phyloP scores from a whole-genome alignment of 64 coral and sea anemone species.

The Astreopora myriophthalma region DNA sequence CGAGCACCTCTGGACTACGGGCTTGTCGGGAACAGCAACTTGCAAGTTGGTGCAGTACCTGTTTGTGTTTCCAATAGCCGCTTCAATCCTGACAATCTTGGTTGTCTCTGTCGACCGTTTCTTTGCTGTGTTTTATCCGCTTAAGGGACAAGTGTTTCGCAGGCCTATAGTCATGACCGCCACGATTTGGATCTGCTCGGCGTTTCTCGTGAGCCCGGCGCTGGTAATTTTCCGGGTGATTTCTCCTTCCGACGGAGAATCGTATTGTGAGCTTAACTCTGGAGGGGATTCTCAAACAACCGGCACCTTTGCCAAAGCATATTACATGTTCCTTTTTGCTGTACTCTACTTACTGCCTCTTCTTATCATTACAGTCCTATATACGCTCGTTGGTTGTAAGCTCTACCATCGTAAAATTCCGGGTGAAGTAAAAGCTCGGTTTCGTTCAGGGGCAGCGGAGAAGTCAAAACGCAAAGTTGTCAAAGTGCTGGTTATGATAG shows the following conservation, averaged over 20 bases:
- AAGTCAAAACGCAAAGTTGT: slow-evolving; percentile 56
- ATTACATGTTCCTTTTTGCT: slow-evolving; percentile 57
- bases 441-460: not conserved
- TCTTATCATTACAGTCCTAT: slow-evolving; percentile 9
- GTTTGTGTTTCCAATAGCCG: slow-evolving; percentile 63
- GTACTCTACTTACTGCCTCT: slow-evolving; percentile 68
- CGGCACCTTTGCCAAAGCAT: slow-evolving; percentile 15
- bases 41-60: slow-evolving; percentile 64
- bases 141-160: slow-evolving; percentile 55
- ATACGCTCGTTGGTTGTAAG: slow-evolving; percentile 53
- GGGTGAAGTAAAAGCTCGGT: not conserved
- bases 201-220: slow-evolving; percentile 28
- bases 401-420: slow-evolving; percentile 70
- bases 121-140: slow-evolving; percentile 67
- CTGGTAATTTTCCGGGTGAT: not conserved
- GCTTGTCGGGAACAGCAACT: slow-evolving; percentile 32
- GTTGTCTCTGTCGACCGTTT: slow-evolving; percentile 80
- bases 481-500: slow-evolving; percentile 58
- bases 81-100: slow-evolving; percentile 72
- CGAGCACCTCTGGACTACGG: not conserved
- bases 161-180: slow-evolving; percentile 63
- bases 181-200: slow-evolving; percentile 59
- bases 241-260: not conserved
- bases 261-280: slow-evolving; percentile 32
- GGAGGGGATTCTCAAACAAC: not conserved